Evolutionary conservation across 1,140 invertebrate genomes (phyloP).

Genomic region (Nymphalis io): DNA sequence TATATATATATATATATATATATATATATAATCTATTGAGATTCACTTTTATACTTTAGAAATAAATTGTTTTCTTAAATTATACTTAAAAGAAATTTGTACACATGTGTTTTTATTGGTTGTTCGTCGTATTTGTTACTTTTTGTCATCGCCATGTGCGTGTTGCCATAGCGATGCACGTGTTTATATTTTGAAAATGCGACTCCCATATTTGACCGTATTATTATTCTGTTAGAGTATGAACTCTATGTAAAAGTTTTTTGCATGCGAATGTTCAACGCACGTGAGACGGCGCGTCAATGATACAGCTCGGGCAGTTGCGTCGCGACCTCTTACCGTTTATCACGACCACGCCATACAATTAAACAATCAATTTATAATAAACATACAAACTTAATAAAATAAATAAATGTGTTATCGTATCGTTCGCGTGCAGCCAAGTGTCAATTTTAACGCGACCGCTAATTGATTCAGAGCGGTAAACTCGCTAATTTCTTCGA

Average conservation of each 20-base stretch:
- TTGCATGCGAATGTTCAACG: slow-evolving; percentile 60
- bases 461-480: slow-evolving; percentile 29
- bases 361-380: slow-evolving; percentile 47
- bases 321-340: slow-evolving; percentile 61
- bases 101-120: no score
- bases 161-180: not conserved
- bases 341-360: slow-evolving; percentile 55
- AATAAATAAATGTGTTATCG: not conserved
- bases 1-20: no score
- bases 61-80: no score
- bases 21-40: no score
- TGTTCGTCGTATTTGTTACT: no score
- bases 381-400: not conserved
- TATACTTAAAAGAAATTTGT: no score
- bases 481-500: slow-evolving; percentile 56
- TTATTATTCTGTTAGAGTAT: slow-evolving; percentile 26
- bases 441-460: slow-evolving; percentile 26
- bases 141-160: not conserved
- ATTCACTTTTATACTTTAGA: no score
- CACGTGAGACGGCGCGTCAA: slow-evolving; percentile 64
- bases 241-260: slow-evolving; percentile 63
- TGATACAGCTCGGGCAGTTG: slow-evolving; percentile 65
- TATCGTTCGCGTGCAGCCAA: slow-evolving; percentile 23
- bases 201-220: slow-evolving; percentile 10
- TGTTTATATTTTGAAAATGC: slow-evolving; percentile 11